Percentiles rank a stretch among this genome's conserved stretches.
These are phyloP conservation scores for Pseudocheirus occidentalis DNA, from an alignment of 2,797 vertebrate species.

Conservation along the genomic window DNA sequence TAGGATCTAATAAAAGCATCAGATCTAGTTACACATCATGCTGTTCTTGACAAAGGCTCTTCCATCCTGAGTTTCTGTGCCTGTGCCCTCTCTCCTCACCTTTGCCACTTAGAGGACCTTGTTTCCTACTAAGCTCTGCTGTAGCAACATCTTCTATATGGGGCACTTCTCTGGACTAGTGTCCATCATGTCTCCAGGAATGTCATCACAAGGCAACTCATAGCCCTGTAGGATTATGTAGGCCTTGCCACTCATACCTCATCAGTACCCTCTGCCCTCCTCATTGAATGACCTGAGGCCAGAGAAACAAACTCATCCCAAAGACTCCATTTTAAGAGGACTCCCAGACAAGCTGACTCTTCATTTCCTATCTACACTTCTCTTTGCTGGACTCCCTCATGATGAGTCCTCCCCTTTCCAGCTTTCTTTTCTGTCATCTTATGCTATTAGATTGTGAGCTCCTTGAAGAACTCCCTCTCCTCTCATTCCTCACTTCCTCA, in stretches of 20 bases:
- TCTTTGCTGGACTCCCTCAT: neutral
- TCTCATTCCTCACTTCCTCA: neutral
- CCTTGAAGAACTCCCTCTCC: neutral
- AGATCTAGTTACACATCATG: neutral
- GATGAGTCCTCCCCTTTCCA: neutral
- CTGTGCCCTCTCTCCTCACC: neutral
- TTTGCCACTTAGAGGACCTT: neutral
- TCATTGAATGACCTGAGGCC: neutral
- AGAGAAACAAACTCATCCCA: neutral
- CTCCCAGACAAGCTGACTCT: neutral
- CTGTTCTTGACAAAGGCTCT: neutral
- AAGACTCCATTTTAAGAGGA: neutral
- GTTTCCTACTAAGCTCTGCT: neutral
- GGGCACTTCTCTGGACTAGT: neutral
- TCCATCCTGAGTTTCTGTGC: neutral
- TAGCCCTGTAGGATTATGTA: neutral
- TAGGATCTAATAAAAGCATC: neutral
- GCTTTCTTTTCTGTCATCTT: neutral
- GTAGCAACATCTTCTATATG: neutral
- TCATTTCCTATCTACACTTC: neutral
- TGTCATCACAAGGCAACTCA: neutral
- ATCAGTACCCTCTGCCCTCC: neutral
- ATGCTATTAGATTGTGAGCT: neutral
- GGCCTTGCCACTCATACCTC: neutral
- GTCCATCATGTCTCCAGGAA: neutral